phyloP scores from a whole-genome alignment of 2,113 vertebrate genomes.

The Lagopus muta region DNA sequence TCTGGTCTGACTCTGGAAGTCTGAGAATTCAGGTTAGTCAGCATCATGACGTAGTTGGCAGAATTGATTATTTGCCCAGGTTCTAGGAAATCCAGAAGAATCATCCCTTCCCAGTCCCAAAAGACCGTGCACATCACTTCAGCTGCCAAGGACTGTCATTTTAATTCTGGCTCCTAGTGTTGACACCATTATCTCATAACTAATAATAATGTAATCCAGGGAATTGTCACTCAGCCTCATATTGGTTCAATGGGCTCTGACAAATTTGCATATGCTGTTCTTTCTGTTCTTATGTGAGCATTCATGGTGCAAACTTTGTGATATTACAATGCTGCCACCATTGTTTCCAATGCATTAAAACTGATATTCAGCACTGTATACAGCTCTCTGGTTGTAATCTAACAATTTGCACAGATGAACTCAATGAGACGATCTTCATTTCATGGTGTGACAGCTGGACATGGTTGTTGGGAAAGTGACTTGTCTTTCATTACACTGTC shows the following conservation, averaged over 20 bases:
- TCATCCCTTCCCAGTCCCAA: too few species aligned
- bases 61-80: too few species aligned
- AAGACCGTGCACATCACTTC: too few species aligned
- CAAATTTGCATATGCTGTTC: background rate
- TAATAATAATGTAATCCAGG: background rate
- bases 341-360: background rate
- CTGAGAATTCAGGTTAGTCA: too few species aligned
- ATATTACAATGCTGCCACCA: background rate
- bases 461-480: background rate
- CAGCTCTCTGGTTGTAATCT: background rate
- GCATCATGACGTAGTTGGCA: too few species aligned
- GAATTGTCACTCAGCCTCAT: background rate
- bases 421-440: background rate
- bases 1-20: too few species aligned
- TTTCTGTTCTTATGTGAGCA: background rate
- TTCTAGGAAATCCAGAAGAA: too few species aligned
- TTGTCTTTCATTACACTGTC: background rate
- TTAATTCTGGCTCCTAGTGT: background rate
- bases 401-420: background rate
- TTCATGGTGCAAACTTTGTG: background rate
- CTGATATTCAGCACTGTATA: background rate
- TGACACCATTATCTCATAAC: background rate
- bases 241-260: background rate
- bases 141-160: background rate
- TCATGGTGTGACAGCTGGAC: background rate